These are phyloP conservation scores for Parauchenoglanis punctatus DNA, from an alignment of 2,797 vertebrate species.

Conservation along the genomic window DNA sequence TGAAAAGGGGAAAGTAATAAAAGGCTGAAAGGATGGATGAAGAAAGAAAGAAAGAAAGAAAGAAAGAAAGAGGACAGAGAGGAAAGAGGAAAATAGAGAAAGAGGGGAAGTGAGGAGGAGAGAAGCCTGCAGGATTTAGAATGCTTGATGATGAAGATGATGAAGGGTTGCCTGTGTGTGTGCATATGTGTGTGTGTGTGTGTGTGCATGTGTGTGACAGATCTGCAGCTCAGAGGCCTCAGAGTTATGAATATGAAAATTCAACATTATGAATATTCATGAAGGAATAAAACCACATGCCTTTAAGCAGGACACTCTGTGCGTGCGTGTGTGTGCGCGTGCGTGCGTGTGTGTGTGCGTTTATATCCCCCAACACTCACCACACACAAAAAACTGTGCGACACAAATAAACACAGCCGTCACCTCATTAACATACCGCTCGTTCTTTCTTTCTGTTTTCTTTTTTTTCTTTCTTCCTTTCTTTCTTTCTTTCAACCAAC, in stretches of 20 bases:
- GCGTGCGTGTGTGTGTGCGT: slow-evolving; percentile 11
- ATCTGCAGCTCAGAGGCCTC: slow-evolving; percentile 76
- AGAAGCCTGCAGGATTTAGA: slow-evolving; percentile 34
- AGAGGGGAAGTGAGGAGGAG: slow-evolving; percentile 22
- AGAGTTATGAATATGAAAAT: slow-evolving; percentile 73
- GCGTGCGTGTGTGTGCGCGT: slow-evolving; percentile 8
- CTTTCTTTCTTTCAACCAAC: neutral
- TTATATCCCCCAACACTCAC: neutral
- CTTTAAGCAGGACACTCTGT: slow-evolving; percentile 71
- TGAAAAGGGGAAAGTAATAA: slow-evolving; percentile 34
- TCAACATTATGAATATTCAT: slow-evolving; percentile 78
- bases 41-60: too few species aligned
- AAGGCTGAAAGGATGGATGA: slow-evolving; percentile 3
- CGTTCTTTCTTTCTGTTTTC: neutral
- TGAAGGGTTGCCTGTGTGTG: slow-evolving; percentile 65
- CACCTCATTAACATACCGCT: neutral
- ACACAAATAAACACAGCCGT: neutral
- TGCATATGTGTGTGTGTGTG: slow-evolving; percentile 67
- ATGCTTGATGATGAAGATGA: slow-evolving; percentile 41
- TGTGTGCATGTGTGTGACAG: slow-evolving; percentile 73
- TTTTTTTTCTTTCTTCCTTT: neutral
- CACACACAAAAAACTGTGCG: neutral
- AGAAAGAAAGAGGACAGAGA: slow-evolving; percentile 59
- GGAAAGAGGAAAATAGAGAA: slow-evolving; percentile 55
- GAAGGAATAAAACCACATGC: slow-evolving; percentile 78